These are phyloP conservation scores for Colaptes auratus DNA, from an alignment of 2,113 vertebrate species.

Conservation along the genomic window DNA sequence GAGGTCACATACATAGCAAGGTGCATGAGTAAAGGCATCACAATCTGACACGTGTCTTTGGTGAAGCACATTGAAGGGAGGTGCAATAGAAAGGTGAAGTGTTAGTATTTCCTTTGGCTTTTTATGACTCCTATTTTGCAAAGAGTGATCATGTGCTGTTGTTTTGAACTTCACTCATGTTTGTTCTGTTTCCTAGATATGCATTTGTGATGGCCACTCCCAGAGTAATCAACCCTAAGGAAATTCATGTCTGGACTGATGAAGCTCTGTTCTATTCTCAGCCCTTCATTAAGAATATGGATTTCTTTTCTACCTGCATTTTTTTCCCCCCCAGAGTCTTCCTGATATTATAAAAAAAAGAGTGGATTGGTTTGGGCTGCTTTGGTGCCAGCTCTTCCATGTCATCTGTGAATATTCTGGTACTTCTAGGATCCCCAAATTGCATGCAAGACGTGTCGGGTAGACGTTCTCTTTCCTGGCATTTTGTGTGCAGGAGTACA, in stretches of 20 bases:
- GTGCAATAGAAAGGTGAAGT: neutral
- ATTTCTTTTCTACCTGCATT: neutral
- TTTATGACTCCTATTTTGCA: constrained; percentile 6
- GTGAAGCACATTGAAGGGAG: neutral
- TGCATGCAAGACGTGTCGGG: neutral
- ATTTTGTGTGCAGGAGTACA: neutral
- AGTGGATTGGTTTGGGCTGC: neutral
- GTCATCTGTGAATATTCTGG: neutral
- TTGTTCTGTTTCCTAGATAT: neutral
- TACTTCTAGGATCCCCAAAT: neutral
- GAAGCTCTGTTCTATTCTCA: neutral
- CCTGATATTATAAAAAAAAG: neutral
- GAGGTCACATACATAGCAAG: accelerated
- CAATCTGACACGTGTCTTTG: neutral
- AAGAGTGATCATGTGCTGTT: neutral
- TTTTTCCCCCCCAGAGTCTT: neutral
- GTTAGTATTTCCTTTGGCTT: neutral
- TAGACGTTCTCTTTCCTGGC: neutral
- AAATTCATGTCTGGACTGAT: neutral
- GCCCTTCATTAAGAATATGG: neutral
- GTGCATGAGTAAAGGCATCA: neutral
- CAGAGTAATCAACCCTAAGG: neutral
- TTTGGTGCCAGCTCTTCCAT: neutral
- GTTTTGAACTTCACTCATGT: neutral
- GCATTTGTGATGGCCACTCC: neutral